Evolutionary conservation across 2,113 vertebrate genomes (phyloP).

Genomic region (Hyaena hyaena): DNA sequence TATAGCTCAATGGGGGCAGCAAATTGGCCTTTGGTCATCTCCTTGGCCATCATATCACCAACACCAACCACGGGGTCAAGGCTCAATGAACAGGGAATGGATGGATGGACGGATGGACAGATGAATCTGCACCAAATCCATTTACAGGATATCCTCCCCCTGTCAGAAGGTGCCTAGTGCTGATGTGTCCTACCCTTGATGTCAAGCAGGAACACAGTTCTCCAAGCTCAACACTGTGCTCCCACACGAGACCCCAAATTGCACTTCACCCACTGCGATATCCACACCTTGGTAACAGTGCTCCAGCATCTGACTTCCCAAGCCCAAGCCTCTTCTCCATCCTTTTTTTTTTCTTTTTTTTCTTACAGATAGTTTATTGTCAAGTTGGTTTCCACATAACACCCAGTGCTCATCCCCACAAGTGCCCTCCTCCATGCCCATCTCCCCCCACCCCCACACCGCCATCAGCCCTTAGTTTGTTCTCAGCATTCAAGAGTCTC

Average conservation of each 20-base stretch:
- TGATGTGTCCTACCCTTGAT: too few relatives aligned
- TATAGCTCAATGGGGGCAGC: too few relatives aligned
- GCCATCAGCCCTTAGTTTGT: too few relatives aligned
- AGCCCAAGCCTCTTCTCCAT: not conserved
- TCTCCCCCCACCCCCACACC: too few relatives aligned
- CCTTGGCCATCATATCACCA: not conserved
- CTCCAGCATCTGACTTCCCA: not conserved
- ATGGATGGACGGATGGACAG: not conserved
- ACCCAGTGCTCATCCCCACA: too few relatives aligned
- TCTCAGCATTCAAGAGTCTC: too few relatives aligned
- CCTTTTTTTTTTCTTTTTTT: not conserved
- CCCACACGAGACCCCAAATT: not conserved
- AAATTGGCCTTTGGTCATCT: not conserved
- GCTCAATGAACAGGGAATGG: not conserved
- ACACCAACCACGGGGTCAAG: not conserved
- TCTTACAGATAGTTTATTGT: too few relatives aligned
- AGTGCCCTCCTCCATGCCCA: too few relatives aligned
- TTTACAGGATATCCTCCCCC: not conserved
- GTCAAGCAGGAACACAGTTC: not conserved
- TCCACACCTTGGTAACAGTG: not conserved
- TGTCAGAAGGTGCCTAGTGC: not conserved
- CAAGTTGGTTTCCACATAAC: too few relatives aligned
- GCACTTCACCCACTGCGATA: too few relatives aligned
- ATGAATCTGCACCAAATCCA: not conserved
- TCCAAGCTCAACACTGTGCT: accelerated